A percentile compares a stretch with the other conserved stretches of the same genome.
Conservation (phyloP, 2,113 vertebrate species). For the Budorcas taxicolor region DNA sequence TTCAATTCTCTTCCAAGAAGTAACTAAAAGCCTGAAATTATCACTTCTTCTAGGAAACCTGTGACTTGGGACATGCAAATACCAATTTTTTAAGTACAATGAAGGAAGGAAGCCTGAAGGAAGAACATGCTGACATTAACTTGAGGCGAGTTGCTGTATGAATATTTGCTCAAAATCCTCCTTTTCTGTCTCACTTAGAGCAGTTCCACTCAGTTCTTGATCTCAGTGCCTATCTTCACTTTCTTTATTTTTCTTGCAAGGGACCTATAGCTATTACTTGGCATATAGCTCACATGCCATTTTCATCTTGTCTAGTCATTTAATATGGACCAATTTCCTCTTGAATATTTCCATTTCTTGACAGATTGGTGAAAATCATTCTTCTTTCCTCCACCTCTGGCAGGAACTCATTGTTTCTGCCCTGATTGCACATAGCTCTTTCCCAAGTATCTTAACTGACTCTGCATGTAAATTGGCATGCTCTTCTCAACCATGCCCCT, state of each 20-base stretch:
- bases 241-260: not conserved
- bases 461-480: not conserved
- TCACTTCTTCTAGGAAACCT: not conserved
- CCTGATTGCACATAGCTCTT: not conserved
- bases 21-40: not conserved
- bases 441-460: not conserved
- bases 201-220: not conserved
- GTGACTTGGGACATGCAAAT: not conserved
- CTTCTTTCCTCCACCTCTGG: not conserved
- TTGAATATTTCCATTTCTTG: not conserved
- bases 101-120: not conserved
- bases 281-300: not conserved
- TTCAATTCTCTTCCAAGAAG: not conserved
- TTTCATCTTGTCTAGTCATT: not conserved
- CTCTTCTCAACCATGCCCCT: not conserved
- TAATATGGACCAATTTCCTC: not conserved
- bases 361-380: not conserved
- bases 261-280: not conserved
- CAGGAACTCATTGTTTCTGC: not conserved
- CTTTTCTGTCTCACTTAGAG: not conserved
- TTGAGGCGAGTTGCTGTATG: not conserved
- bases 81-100: not conserved
- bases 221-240: not conserved
- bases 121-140: not conserved
- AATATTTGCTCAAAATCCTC: not conserved